phyloP scores from a whole-genome alignment of 2,113 vertebrate species.

The Marmota monax region DNA sequence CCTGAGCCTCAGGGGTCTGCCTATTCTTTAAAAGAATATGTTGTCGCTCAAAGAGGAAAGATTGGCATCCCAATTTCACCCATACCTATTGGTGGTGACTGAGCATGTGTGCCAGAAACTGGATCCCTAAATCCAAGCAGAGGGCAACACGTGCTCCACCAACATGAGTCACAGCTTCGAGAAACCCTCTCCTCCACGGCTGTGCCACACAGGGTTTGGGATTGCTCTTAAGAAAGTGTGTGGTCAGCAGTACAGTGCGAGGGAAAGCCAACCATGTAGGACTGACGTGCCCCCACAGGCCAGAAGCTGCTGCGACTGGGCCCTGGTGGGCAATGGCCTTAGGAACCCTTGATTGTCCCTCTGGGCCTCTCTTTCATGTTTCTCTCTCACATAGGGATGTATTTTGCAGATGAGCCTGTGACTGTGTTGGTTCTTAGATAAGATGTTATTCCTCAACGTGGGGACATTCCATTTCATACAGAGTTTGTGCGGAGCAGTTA shows the following conservation, averaged over 20 bases:
- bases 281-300: not conserved
- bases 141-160: accelerated
- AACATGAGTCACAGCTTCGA: accelerated
- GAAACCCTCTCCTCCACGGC: not conserved
- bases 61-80: too few relatives aligned
- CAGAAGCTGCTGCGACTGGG: too few relatives aligned
- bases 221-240: not conserved
- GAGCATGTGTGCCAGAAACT: accelerated
- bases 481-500: accelerated
- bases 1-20: not conserved
- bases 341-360: not conserved
- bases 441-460: not conserved
- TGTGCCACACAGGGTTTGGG: not conserved
- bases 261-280: too few relatives aligned
- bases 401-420: not conserved
- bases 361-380: not conserved
- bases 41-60: not conserved
- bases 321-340: not conserved
- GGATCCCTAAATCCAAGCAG: not conserved
- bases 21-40: not conserved
- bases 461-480: not conserved
- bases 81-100: not conserved
- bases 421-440: not conserved
- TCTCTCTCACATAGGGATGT: accelerated
- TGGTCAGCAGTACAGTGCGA: accelerated